Evolutionary conservation across 2,888 invertebrate genomes (phyloP).

Genomic region (Notodonta dromedarius): DNA sequence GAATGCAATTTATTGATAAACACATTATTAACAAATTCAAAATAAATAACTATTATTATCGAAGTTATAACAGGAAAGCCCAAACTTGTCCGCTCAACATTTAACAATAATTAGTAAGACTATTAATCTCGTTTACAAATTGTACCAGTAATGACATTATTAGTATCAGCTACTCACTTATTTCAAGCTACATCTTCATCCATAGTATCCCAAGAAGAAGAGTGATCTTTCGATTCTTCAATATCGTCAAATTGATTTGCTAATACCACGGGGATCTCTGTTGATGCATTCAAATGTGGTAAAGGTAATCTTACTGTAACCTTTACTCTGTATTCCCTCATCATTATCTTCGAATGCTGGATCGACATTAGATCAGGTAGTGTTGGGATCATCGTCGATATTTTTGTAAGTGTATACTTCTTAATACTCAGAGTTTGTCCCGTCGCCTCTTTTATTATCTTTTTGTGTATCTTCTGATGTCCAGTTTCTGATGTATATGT

Average conservation of each 20-base stretch:
- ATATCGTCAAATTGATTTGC: conserved; percentile 29
- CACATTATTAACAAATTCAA: too few relatives aligned
- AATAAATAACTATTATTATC: too few relatives aligned
- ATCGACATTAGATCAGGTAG: conserved; percentile 34
- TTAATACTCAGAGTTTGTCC: conserved; percentile 24
- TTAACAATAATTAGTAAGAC: too few relatives aligned
- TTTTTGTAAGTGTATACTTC: conserved; percentile 24
- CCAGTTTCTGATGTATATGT: conserved; percentile 32
- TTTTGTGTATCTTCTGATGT: not conserved
- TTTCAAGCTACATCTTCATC: not conserved
- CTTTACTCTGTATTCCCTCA: conserved; percentile 33
- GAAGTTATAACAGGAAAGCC: too few relatives aligned
- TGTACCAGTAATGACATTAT: not conserved
- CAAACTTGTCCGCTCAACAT: too few relatives aligned
- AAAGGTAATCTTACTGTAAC: conserved; percentile 39
- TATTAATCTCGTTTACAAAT: too few relatives aligned
- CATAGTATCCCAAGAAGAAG: not conserved
- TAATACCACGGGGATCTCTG: conserved; percentile 42
- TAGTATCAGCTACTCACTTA: not conserved
- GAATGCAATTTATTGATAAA: too few relatives aligned
- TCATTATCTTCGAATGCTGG: conserved; percentile 37
- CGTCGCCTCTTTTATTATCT: conserved; percentile 18
- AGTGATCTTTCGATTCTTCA: not conserved
- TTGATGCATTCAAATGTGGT: conserved; percentile 33
- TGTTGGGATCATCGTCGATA: conserved; percentile 25